Base-by-base conservation (phyloP, 2,113 vertebrate species). In the Nothoprocta pentlandii region DNA sequence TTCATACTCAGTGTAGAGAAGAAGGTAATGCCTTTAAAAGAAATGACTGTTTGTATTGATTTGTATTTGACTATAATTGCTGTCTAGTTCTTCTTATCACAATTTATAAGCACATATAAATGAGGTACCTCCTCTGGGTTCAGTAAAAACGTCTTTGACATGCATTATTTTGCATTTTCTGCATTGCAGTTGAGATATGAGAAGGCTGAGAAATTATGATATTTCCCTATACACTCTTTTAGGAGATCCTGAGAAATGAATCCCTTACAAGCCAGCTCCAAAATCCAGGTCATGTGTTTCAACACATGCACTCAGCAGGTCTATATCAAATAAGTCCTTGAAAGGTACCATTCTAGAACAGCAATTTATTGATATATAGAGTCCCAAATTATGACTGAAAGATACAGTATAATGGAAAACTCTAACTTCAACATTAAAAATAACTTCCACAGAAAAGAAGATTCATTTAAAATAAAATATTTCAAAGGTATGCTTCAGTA, bases 21-120 rank as follows among this genome's bases (percentile, higher is more conserved):
- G 91, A 82, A 76, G 10, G 3, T 23, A 82, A 46, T 42, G 2
- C 14, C 56, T 77, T 71, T 80, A 51, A 61, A 82, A 70, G 21
- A 93, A 87, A 87, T 25, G 6, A 28, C 1, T 51, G 8, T 26
- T 4, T 16, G 1, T 61, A 73, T 20, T 61, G 42, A 51, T 87
- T 85, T 47, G 12, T n/a, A 25, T 85, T 76, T 88, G 28, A 62
- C 34, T 61, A 20, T 30, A 58, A 4, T 47, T 87, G 12, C 49
- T 36, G 17, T 7, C 28, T 68, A 49, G 8, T 22, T 80, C 51
- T 47, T 86, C 41, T 87, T 59, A 71, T 17, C 13, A 79, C 13
- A 59, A 81, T 64, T 73, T 85, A 64, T 20, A 87, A 73, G 9
- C 3, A 47, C 39, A 42, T 90, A 79, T 87, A 85, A 87, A 66